A percentile compares a stretch with the other conserved stretches of the same genome.
These are phyloP conservation scores for Ambastaia sidthimunki DNA, from an alignment of 2,797 vertebrate species.

Conservation along the genomic window DNA sequence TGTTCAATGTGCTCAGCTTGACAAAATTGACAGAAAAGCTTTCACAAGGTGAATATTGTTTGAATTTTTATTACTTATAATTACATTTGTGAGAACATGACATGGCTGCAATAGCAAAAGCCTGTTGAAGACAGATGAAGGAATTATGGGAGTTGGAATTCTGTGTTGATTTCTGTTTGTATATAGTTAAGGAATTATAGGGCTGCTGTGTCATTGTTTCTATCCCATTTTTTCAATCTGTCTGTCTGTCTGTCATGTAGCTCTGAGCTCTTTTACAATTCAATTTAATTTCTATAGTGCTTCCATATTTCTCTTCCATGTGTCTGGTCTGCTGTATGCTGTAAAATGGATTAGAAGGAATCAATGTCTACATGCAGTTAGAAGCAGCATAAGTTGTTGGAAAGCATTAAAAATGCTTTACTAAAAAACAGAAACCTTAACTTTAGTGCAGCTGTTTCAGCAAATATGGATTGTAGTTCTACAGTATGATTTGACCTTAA, in stretches of 20 bases:
- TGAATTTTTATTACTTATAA: slow-evolving; percentile 32
- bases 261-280: neutral
- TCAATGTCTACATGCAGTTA: neutral
- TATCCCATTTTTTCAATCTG: neutral
- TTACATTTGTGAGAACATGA: slow-evolving; percentile 42
- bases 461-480: slow-evolving; percentile 25
- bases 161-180: slow-evolving; percentile 49
- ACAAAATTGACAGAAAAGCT: slow-evolving; percentile 20
- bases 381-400: no score
- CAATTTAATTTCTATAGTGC: no score
- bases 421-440: neutral
- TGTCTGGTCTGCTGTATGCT: neutral
- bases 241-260: no score
- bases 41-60: slow-evolving; percentile 1
- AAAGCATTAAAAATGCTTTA: neutral
- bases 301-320: neutral
- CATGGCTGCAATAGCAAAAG: slow-evolving; percentile 38
- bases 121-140: slow-evolving; percentile 42
- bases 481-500: slow-evolving; percentile 38
- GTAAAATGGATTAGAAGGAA: neutral
- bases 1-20: slow-evolving; percentile 42
- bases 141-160: slow-evolving; percentile 33
- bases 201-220: slow-evolving; percentile 34
- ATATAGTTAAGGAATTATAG: slow-evolving; percentile 36
- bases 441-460: slow-evolving; percentile 6